These are phyloP conservation scores for Chirona hameri DNA, from an alignment of 2,888 invertebrate species.

Conservation along the genomic window DNA sequence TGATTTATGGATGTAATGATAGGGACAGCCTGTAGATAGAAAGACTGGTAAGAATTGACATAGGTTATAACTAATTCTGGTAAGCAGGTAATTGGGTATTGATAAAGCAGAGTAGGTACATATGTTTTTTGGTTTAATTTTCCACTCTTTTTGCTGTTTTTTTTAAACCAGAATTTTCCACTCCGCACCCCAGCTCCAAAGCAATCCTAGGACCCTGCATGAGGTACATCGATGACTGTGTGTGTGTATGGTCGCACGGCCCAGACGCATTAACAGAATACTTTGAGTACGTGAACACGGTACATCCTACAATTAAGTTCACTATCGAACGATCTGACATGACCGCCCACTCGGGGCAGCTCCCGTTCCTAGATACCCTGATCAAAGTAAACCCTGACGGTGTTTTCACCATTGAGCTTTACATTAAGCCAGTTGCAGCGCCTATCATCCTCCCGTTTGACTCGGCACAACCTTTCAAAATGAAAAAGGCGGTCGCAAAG, in stretches of 20 bases:
- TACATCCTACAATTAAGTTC: background rate
- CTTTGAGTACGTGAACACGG: background rate
- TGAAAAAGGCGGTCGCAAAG: background rate
- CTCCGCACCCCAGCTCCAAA: too few species aligned
- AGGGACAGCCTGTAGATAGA: too few species aligned
- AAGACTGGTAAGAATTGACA: too few species aligned
- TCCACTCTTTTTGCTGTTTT: too few species aligned
- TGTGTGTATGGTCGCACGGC: background rate
- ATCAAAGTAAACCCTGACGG: background rate
- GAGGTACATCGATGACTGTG: background rate
- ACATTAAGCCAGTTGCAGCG: background rate
- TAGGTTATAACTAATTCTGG: too few species aligned
- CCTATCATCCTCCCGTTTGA: background rate
- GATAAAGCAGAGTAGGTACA: too few species aligned
- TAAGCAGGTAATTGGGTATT: too few species aligned
- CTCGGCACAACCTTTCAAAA: background rate
- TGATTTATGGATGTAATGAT: too few species aligned
- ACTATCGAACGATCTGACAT: background rate
- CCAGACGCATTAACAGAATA: background rate
- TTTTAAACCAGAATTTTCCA: too few species aligned
- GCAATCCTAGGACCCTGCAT: too few species aligned
- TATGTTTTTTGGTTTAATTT: too few species aligned
- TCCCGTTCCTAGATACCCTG: background rate
- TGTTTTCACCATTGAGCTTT: background rate
- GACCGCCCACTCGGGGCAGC: background rate